Evolutionary conservation across 2,888 invertebrate species (phyloP), one percentile per base, ranked within the genome.

Genomic region (Odontocolon sp.): DNA sequence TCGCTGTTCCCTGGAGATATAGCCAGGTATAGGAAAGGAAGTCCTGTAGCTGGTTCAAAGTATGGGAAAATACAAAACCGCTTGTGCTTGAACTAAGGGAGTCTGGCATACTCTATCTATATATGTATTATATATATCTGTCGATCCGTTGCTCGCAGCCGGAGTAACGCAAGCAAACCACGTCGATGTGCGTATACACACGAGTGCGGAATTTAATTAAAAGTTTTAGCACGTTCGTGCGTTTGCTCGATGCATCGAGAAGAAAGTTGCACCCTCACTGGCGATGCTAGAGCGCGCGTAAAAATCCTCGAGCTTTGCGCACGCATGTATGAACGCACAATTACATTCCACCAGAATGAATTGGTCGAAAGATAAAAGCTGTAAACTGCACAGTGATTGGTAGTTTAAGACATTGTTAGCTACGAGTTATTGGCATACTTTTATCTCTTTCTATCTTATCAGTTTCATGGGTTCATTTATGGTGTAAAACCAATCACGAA

Each of bases 151-250:
- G 11, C 40, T 14, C 50, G 50, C 31, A 52, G 26, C 16, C 14
- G 50, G 14, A 31, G 50, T 52, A 33, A 18, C 40, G 40, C 40
- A 16, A 6, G 5, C n/a, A n/a, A n/a, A n/a, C n/a, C n/a, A 52
- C 23, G 40, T 54, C 33, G 33, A 54, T 47, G 21, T 11, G 54
- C 61, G 38, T 61, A 69, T 68, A 47, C 68, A 50, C 68, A 36
- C 68, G 61, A 56, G 63, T 63, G 63, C 28, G 63, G 54, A 61
- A 74, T 74, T 74, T 31, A 74, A 74, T 74, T 74, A 68, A 74
- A 74, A 68, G 68, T 61, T 68, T 56, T 47, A 31, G 56, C 68
- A 68, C 56, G 67, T 54, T 38, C 61, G 54, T 23, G 54, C 18
- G 54, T 47, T 63, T 61, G 63, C 52, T 54, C 18, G 67, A 54